These are phyloP conservation scores for Artibeus lituratus DNA, from an alignment of 2,797 vertebrate species.

Conservation along the genomic window DNA sequence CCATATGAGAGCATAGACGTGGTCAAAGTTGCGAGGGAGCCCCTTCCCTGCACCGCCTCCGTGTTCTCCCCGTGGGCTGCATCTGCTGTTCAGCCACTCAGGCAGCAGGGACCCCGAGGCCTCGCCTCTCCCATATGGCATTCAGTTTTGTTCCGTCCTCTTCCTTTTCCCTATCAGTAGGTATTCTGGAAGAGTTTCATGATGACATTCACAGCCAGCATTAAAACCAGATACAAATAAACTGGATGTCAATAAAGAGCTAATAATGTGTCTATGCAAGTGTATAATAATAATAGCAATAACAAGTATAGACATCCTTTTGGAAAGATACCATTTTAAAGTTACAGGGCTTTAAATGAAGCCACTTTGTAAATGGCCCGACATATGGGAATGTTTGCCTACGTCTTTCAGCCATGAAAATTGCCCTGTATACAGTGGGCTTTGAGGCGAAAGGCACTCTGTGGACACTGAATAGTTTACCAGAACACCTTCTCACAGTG, in stretches of 20 bases:
- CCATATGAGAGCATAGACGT: not conserved
- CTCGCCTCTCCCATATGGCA: constrained; percentile 62
- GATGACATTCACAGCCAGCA: constrained; percentile 58
- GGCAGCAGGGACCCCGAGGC: constrained; percentile 48
- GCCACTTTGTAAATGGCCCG: constrained; percentile 51
- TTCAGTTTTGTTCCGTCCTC: constrained; percentile 17
- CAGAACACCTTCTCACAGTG: constrained; percentile 48
- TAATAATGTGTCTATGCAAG: constrained; percentile 66
- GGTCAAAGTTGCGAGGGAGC: not conserved
- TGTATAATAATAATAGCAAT: constrained; percentile 50
- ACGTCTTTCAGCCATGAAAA: constrained; percentile 68
- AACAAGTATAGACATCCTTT: constrained; percentile 58
- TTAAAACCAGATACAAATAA: constrained; percentile 73
- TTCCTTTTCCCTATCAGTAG: constrained; percentile 52
- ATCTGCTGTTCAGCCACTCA: constrained; percentile 19
- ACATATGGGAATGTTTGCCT: constrained; percentile 73
- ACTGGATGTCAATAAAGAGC: constrained; percentile 71
- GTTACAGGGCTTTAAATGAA: constrained; percentile 41
- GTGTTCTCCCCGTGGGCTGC: not conserved
- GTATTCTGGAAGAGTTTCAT: constrained; percentile 66
- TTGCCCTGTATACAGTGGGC: constrained; percentile 26
- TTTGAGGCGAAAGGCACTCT: constrained; percentile 28
- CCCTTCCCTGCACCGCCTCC: not conserved
- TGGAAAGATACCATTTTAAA: constrained; percentile 57
- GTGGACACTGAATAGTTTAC: constrained; percentile 11